Evolutionary conservation across 2,797 vertebrate genomes (phyloP), one percentile per base, ranked within the genome.

Genomic region (Podarcis siculus): DNA sequence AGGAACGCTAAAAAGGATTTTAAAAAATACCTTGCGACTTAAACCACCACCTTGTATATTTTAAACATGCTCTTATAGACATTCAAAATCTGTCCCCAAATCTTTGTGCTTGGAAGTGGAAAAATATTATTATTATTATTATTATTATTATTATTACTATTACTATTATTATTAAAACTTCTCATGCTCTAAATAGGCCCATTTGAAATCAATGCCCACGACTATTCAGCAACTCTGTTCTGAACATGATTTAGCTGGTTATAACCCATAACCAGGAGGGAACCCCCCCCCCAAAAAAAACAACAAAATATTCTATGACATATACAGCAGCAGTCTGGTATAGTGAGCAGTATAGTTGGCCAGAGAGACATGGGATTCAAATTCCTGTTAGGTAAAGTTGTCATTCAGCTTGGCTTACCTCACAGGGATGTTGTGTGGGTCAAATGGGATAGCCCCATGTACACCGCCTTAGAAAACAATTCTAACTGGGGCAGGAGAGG

Each of bases 1-100:
- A 87, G 89, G 72, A 88, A 79, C 91, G 90, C 86, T 86, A 81
- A 90, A 94, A 87, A 87, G 85, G 4, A 39, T 37, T 35, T 9
- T 21, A 19, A 39, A 85, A 61, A 61, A 72, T 37, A 27, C 23
- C 35, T 42, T 32, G 1, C 19, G 75, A 86, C 27, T 93, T 93
- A 81, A 91, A 64, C 83, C 92, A 76, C 64, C 81, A 37, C 17
- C 4, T 64, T 79, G 75, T 87, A 71, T 79, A 61, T 76, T 75
- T 87, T 83, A 91, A 92, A 42, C 61, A 27, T n/a, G 81, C 19
- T 42, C 85, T 83, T 83, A 79, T 71, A 81, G 3, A 9, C 27
- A 79, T 42, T 42, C 8, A 75, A 49, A 49, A 69, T 17, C 39
- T n/a, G 37, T 10, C 58, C 3, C 2, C 78, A 21, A 66, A 67